Base-by-base conservation (phyloP, 2,113 vertebrate species). In the Vulpes lagopus region DNA sequence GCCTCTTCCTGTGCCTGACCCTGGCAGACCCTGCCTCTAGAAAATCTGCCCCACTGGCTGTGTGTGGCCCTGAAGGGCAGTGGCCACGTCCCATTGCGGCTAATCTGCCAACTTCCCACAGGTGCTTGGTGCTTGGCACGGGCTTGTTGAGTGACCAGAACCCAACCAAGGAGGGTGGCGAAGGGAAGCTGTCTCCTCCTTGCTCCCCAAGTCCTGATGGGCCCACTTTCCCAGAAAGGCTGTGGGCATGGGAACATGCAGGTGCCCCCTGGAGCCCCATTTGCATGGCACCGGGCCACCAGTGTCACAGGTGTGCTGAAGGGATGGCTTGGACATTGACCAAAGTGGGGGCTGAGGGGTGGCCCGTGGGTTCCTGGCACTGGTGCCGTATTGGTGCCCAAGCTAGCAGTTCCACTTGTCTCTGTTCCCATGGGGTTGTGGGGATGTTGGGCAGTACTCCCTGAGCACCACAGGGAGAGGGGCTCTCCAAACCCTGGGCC, bases 161-260 rank as follows among this genome's bases (percentile, higher is more conserved):
- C 57, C 78, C 51, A 15, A 7, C 5, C 1, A 8, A 12, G 22
- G 14, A 4, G 1, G 59, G 55, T 5, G 3, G 3, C 23, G 35
- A 43, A 76, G 89, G 73, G 71, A 5, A 8, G 43, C 73, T 25
- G 73, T 38, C 32, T 19, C 32, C 17, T 69, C 65, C 65, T 32
- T 32, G 17, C 65, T 16, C 7, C 32, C 65, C 1, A 15, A 9
- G 25, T 15, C 27, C 25, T 69, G 65, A 16, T n/a, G 65, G 16
- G 27, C 62, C 25, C 4, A 11, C 27, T 25, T 27, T 11, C 25
- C 11, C 38, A 74, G 71, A 25, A 11, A 49, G 53, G 51, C 38
- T 1, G 27, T 64, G 57, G 79, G 25, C 3, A 0, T 7, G 79
- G 87, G 57, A 23, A 19, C 25, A 5, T 1, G 0, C 17, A 1